A percentile compares a stretch with the other conserved stretches of the same genome.
Conservation (phyloP, 1,140 invertebrate genomes). For the Drosophila pachea region DNA sequence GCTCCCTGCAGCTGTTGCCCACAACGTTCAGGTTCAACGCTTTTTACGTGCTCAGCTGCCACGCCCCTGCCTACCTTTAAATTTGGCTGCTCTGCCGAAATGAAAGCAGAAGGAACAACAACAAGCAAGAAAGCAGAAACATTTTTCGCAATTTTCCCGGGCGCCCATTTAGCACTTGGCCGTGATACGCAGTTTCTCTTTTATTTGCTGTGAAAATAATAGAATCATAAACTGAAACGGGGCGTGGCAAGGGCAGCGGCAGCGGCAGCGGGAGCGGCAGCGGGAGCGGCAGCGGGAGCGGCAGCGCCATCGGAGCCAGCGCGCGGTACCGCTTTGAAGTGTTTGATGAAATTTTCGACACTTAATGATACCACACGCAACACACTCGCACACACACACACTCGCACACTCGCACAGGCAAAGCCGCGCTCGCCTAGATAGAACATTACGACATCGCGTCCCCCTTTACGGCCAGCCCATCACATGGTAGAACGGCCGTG, state of each 20-base stretch:
- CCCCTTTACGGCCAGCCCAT: constrained; percentile 54
- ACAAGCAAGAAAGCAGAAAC: constrained; percentile 8
- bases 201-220: constrained; percentile 77
- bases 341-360: constrained; percentile 77
- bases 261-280: constrained; percentile 30
- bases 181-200: constrained; percentile 77
- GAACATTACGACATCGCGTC: not conserved
- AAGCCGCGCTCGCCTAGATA: constrained; percentile 25
- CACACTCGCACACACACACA: constrained; percentile 8
- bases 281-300: constrained; percentile 22
- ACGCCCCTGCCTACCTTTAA: constrained; percentile 44
- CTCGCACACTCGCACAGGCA: constrained; percentile 3
- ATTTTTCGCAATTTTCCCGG: constrained; percentile 70
- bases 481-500: constrained; percentile 75
- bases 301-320: not conserved
- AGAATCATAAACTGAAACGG: constrained; percentile 75
- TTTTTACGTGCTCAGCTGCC: constrained; percentile 76
- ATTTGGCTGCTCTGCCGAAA: constrained; percentile 43
- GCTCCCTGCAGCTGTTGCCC: constrained; percentile 69
- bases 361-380: constrained; percentile 74
- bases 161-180: constrained; percentile 74
- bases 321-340: constrained; percentile 68
- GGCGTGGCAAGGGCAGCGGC: constrained; percentile 22
- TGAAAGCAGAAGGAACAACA: constrained; percentile 19
- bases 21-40: constrained; percentile 75